phyloP scores from a whole-genome alignment of 2,888 invertebrate species.

The Frankliniella fusca region DNA sequence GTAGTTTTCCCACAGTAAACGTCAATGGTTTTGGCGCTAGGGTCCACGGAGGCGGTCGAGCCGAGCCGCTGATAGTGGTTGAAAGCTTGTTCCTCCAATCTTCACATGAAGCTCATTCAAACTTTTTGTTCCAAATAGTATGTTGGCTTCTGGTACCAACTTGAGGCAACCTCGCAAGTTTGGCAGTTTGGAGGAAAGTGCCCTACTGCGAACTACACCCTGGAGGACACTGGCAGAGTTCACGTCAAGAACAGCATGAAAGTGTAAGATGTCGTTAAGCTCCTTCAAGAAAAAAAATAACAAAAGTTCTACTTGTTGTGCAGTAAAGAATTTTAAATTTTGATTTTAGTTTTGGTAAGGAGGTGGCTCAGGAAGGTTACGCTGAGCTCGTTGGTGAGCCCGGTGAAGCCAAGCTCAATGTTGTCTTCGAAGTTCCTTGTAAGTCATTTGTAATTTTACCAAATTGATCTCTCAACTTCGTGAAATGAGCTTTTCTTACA shows the following conservation, averaged over 20 bases:
- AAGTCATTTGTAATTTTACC: background rate
- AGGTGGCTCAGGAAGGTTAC: background rate
- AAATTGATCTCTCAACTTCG: too few relatives aligned
- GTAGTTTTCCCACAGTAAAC: too few relatives aligned
- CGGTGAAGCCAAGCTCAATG: background rate
- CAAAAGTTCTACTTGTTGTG: too few relatives aligned
- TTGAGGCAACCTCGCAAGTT: background rate
- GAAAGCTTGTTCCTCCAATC: too few relatives aligned
- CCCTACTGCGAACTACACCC: background rate
- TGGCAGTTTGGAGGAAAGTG: background rate
- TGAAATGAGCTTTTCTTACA: too few relatives aligned
- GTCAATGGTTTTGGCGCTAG: too few relatives aligned
- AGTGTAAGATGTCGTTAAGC: background rate
- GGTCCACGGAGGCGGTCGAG: too few relatives aligned
- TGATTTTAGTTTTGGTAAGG: background rate
- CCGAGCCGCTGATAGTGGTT: too few relatives aligned
- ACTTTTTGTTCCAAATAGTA: too few relatives aligned
- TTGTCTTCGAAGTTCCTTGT: background rate
- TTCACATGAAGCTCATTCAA: too few relatives aligned
- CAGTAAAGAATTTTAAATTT: background rate
- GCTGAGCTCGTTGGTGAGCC: background rate
- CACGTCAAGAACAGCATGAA: background rate
- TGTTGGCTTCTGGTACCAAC: background rate
- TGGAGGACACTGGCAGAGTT: background rate
- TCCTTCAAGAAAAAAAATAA: too few relatives aligned